Evolutionary conservation across 2,888 invertebrate species (phyloP).

Genomic region (Callinectes sapidus): DNA sequence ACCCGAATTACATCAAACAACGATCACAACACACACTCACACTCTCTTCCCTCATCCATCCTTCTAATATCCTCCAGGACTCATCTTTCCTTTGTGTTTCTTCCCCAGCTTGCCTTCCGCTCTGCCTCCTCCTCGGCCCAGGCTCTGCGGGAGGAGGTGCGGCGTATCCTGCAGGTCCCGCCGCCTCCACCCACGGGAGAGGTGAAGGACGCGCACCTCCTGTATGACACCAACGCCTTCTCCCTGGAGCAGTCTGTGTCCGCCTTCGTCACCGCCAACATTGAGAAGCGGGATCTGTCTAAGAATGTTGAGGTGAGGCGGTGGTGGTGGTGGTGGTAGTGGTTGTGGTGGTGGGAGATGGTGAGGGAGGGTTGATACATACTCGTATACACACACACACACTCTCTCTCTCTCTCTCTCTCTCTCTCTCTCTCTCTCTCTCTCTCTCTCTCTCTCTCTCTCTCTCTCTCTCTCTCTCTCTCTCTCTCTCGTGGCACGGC

Average conservation of each 20-base stretch:
- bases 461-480: too few relatives aligned
- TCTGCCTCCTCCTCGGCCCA: conserved; percentile 73
- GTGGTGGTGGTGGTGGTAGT: background rate
- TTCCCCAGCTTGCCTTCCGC: conserved; percentile 56
- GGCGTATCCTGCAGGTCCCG: conserved; percentile 80
- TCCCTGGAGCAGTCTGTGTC: conserved; percentile 78
- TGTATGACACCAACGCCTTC: conserved; percentile 42
- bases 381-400: too few relatives aligned
- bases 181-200: conserved; percentile 61
- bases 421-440: too few relatives aligned
- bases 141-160: conserved; percentile 80
- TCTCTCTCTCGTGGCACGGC: too few relatives aligned
- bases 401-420: too few relatives aligned
- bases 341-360: background rate
- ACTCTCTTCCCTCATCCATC: background rate
- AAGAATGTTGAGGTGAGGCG: conserved; percentile 77
- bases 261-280: conserved; percentile 83
- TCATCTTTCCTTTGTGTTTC: background rate
- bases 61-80: background rate
- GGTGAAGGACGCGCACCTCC: conserved; percentile 38
- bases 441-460: too few relatives aligned
- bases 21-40: too few relatives aligned
- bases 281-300: conserved; percentile 81
- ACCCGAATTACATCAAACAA: too few relatives aligned
- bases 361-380: background rate